Percentiles rank a stretch among this genome's conserved stretches.
Evolutionary conservation across 1,140 invertebrate species (phyloP).

Genomic region (Elymnias hypermnestra): DNA sequence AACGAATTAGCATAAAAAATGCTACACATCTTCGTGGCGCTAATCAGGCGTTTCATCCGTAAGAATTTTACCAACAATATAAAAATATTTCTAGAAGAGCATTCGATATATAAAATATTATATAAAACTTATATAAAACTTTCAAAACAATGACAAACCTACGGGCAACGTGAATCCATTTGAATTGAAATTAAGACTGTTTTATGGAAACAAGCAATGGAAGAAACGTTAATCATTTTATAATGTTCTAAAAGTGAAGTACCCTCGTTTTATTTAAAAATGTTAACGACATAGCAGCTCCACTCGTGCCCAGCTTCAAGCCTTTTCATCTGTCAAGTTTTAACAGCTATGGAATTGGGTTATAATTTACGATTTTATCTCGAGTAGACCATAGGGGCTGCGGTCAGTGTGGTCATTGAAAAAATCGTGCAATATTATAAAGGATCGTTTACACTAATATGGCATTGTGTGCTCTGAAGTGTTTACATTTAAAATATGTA

Average conservation of each 20-base stretch:
- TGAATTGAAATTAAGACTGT: slow-evolving; percentile 10
- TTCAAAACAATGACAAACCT: no score
- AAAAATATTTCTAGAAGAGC: no score
- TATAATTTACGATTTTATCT: slow-evolving; percentile 76
- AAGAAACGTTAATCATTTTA: slow-evolving; percentile 42
- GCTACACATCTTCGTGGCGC: no score
- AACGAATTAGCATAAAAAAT: no score
- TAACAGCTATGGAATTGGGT: slow-evolving; percentile 71
- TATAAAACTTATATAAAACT: no score
- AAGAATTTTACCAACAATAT: no score
- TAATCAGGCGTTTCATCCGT: no score
- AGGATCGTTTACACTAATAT: slow-evolving; percentile 5
- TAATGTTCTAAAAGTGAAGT: slow-evolving; percentile 48
- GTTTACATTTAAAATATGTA: no score
- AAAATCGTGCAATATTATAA: slow-evolving; percentile 37
- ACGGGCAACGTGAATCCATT: neutral
- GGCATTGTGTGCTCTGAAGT: no score
- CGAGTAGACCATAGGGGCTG: slow-evolving; percentile 63
- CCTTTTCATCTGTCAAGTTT: slow-evolving; percentile 75
- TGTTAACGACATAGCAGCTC: slow-evolving; percentile 59
- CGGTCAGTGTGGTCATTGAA: slow-evolving; percentile 57
- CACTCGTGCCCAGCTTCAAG: slow-evolving; percentile 46
- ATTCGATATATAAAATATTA: no score
- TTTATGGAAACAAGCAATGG: slow-evolving; percentile 19
- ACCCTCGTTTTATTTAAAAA: slow-evolving; percentile 60